Base-by-base conservation (phyloP, 92 coral and sea anemone genomes). In the Epizoanthus ramosus region DNA sequence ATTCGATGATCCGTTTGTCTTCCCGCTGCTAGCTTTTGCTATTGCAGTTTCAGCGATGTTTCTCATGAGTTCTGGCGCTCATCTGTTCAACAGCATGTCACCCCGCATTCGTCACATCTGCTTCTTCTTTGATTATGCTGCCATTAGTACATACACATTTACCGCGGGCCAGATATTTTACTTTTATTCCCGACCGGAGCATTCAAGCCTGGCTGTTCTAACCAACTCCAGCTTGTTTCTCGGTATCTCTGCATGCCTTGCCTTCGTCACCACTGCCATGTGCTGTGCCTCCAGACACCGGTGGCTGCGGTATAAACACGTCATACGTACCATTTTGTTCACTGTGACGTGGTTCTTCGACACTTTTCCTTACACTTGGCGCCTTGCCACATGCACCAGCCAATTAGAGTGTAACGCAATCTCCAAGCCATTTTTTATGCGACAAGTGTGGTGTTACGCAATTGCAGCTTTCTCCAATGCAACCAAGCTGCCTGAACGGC, bases 271-370 rank as follows among this genome's bases (percentile, higher is more conserved):
- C 6, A 92, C 95, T 53, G 91, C 77, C 80, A 67, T 94, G 63
- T 94, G 99, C 71, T 93, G 98, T 84, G 97, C 98, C 6, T 96
- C 99, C 8, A 88, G 99, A 68, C 99, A 96, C 45, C 85, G 90
- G 12, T 96, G 98, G 99, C 87, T 88, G 52, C 83, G 79, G 0
- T 70, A 88, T 57, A 96, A 96, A 79, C 95, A 88, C 74, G 31
- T 96, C 14, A 87, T 96, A 56, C 92, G 99, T 39, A 96, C 99
- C 4, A 90, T 87, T 33, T 90, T 91, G 6, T 96, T 88, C 76
- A 79, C 88, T n/a, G 33, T 89, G 0, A 86, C 98, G 0, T 96
- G 93, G 90, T 61, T 92, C 63, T 86, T 70, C 79, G 92, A 94
- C 84, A 91, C 97, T 10, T 68, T 88, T 12, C 98, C 99, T 0